These are phyloP conservation scores for Bombus breviceps DNA, from an alignment of 1,140 invertebrate species.

Conservation along the genomic window DNA sequence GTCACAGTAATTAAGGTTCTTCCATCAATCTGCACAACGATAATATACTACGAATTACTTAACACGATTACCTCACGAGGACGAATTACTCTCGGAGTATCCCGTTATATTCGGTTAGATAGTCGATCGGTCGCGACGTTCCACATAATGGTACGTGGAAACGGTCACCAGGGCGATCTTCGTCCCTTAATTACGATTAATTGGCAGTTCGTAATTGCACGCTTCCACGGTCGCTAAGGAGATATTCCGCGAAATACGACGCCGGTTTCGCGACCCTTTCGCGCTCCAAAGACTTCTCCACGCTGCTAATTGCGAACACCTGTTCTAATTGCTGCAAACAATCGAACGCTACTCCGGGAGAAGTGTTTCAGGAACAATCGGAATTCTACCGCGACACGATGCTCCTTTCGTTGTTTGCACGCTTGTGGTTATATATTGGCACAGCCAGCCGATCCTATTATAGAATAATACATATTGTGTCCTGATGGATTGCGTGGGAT, in stretches of 20 bases:
- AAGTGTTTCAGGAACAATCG: neutral
- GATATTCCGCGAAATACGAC: conserved; percentile 30
- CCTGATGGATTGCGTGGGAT: neutral
- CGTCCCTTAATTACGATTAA: conserved; percentile 40
- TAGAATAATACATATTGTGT: neutral
- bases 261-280: neutral
- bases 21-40: neutral
- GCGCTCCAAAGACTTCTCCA: neutral
- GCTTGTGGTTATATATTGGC: neutral
- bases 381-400: neutral
- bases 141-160: conserved; percentile 22
- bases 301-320: conserved; percentile 20
- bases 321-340: conserved; percentile 15
- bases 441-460: neutral
- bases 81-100: conserved; percentile 17
- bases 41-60: conserved; percentile 18
- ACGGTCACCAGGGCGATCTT: neutral
- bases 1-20: neutral
- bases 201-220: neutral
- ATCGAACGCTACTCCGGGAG: neutral
- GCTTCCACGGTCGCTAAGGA: neutral
- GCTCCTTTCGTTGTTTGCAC: conserved; percentile 3
- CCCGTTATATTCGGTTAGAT: conserved; percentile 22
- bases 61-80: neutral
- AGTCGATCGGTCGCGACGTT: neutral